These are phyloP conservation scores for Acromyrmex heyeri DNA, from an alignment of 1,140 invertebrate genomes.

Conservation along the genomic window DNA sequence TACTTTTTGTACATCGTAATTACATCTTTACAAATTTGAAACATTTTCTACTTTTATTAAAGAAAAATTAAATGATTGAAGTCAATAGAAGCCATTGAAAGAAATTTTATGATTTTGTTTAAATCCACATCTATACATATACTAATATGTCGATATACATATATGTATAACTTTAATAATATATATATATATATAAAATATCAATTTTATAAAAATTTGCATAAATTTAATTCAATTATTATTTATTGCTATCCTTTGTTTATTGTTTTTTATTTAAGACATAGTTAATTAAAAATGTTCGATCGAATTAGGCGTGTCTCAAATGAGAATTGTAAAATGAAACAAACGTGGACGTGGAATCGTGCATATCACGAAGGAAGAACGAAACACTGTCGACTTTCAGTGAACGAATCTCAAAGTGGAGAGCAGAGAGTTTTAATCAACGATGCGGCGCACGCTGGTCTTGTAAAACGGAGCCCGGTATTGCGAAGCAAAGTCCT, in stretches of 20 bases:
- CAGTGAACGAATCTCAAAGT: slow-evolving; percentile 60
- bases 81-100: not conserved
- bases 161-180: too few species aligned
- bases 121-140: not conserved
- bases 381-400: slow-evolving; percentile 21
- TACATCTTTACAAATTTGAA: not conserved
- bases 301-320: not conserved
- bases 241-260: not conserved
- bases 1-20: not conserved
- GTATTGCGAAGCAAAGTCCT: slow-evolving; percentile 30
- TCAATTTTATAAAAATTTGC: not conserved
- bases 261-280: not conserved
- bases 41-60: not conserved
- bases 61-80: not conserved
- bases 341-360: slow-evolving; percentile 12
- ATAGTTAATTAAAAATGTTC: slow-evolving; percentile 19
- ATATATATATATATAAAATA: too few species aligned
- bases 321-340: slow-evolving; percentile 16
- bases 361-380: slow-evolving; percentile 10
- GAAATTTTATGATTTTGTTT: slow-evolving; percentile 1
- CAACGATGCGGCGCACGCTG: slow-evolving; percentile 38
- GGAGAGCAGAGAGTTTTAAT: slow-evolving; percentile 57
- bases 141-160: not conserved
- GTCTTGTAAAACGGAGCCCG: slow-evolving; percentile 57
- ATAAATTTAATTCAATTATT: not conserved